Base-by-base conservation (phyloP, 2,888 invertebrate genomes). In the Zhuqinia jingwanae region DNA sequence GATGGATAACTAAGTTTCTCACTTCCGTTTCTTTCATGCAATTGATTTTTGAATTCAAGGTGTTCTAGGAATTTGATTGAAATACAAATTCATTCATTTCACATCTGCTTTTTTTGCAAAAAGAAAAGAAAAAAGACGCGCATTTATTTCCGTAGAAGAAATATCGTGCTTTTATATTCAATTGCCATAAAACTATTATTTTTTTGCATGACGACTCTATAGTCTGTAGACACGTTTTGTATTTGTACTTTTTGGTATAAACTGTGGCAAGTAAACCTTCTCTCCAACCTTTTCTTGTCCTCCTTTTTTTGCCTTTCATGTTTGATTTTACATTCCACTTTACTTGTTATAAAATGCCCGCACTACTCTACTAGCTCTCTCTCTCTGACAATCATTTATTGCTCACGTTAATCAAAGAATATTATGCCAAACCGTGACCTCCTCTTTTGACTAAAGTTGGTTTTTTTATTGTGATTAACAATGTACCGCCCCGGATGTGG, bases 401-500 rank as follows among this genome's bases (percentile, higher is more conserved):
- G 73, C 78, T 60, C 73, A 79, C 22, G 73, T 65, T 85, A 85
- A 85, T 85, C 85, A 85, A 85, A 79, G 50, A 47, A 36, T 30
- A 85, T 73, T 85, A 85, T 85, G 85, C 73, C 73, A 79, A 30
- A 17, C 60, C 60, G 36, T 58, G 79, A 70, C 82, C 85, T 79
- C 88, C 88, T 79, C 85, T 85, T 85, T 65, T 68, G 60, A 36
- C 58, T 63, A 27, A 85, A 36, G 82, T 82, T 88, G 85, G 88
- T 87, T 86, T 85, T 89, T 87, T 88, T 87, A 84, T 79, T 77
- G 84, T 76, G 85, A 85, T 89, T 76, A 83, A 84, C 70, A 81
- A 85, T 25, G 60, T 83, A 75, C 75, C 89, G 88, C 89, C 89
- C 90, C 89, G 90, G 90, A 90, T 89, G 87, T 89, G 87, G 89